phyloP scores from a whole-genome alignment of 92 coral and sea anemone genomes.

The Paragorgia papillata region DNA sequence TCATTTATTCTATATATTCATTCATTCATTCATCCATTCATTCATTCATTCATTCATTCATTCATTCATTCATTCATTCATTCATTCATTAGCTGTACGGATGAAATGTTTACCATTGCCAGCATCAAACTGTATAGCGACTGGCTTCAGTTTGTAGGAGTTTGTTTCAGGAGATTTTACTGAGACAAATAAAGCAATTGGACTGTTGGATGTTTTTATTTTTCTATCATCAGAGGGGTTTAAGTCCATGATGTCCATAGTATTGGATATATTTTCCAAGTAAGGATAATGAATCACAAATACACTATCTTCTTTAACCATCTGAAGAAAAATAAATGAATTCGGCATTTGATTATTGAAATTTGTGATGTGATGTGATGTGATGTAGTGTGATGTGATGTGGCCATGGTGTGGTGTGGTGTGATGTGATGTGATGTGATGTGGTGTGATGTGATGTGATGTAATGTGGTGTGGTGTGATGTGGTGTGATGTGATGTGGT shows the following conservation, averaged over 20 bases:
- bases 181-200: slow-evolving; percentile 80
- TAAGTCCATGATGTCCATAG: slow-evolving; percentile 74
- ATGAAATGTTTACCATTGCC: slow-evolving; percentile 47
- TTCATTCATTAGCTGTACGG: not conserved
- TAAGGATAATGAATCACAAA: slow-evolving; percentile 73
- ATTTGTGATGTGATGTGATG: too few species aligned
- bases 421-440: too few species aligned
- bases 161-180: slow-evolving; percentile 51
- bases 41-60: not conserved
- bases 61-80: not conserved
- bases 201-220: slow-evolving; percentile 75
- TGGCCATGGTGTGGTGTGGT: too few species aligned
- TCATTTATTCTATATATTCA: too few species aligned
- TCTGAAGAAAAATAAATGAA: slow-evolving; percentile 30
- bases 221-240: slow-evolving; percentile 56
- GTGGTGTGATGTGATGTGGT: too few species aligned
- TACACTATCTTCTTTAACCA: slow-evolving; percentile 56
- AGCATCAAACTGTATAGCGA: slow-evolving; percentile 78
- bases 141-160: slow-evolving; percentile 62
- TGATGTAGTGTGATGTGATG: too few species aligned
- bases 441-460: too few species aligned
- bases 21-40: not conserved
- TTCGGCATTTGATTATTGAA: too few species aligned
- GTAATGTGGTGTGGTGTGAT: too few species aligned
- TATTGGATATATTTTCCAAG: slow-evolving; percentile 64